Percentiles rank a stretch among this genome's conserved stretches.
phyloP scores from a whole-genome alignment of 2,797 vertebrate genomes.

The Sciurus carolinensis region DNA sequence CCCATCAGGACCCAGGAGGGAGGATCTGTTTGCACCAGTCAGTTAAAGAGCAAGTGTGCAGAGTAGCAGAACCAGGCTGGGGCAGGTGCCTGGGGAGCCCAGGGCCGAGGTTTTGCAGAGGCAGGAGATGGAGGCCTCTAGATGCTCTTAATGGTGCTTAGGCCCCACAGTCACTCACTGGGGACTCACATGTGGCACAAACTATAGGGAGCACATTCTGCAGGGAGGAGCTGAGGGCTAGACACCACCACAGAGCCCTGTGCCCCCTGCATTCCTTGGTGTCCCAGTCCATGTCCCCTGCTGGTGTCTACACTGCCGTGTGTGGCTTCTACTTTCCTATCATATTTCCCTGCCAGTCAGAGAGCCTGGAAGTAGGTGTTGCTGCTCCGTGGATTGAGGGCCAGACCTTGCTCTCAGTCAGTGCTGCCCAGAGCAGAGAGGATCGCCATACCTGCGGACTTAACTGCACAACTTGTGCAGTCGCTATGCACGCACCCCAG shows the following conservation, averaged over 20 bases:
- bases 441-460: too few relatives aligned
- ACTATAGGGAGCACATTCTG: not conserved
- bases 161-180: too few relatives aligned
- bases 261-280: too few relatives aligned
- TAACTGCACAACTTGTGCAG: accelerated
- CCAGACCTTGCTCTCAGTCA: not conserved
- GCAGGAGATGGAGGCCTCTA: accelerated
- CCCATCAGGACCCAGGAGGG: too few relatives aligned
- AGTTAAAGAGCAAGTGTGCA: too few relatives aligned
- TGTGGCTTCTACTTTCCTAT: not conserved
- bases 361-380: too few relatives aligned
- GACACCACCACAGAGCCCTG: not conserved
- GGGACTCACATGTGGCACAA: too few relatives aligned
- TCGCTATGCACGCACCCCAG: not conserved
- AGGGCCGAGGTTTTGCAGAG: not conserved
- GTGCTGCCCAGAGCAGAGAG: not conserved
- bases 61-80: not conserved
- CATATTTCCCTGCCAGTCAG: not conserved
- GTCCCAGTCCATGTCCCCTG: not conserved
- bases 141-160: not conserved
- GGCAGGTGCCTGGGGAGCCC: accelerated
- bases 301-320: not conserved
- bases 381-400: not conserved
- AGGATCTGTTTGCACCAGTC: accelerated
- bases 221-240: not conserved